A percentile compares a stretch with the other conserved stretches of the same genome.
phyloP scores from a whole-genome alignment of 1,140 invertebrate genomes.

The Rhizoglyphus robini region DNA sequence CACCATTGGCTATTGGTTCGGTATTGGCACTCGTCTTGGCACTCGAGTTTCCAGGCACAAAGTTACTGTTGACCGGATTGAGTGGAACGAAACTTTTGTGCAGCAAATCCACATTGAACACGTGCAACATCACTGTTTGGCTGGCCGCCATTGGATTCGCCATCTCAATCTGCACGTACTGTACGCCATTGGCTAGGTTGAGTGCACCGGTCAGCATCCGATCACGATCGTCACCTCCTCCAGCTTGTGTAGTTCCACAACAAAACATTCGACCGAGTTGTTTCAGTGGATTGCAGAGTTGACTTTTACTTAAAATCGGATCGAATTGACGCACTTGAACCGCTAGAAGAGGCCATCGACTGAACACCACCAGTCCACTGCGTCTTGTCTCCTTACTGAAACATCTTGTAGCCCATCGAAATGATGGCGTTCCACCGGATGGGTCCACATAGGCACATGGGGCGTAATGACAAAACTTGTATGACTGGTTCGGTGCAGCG shows the following conservation, averaged over 20 bases:
- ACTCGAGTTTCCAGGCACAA: neutral
- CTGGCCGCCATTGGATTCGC: neutral
- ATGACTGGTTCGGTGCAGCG: neutral
- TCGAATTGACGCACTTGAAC: no score
- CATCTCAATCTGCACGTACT: neutral
- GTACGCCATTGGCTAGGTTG: neutral
- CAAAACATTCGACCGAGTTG: no score
- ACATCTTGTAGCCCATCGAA: no score
- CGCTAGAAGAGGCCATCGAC: no score
- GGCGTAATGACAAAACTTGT: neutral
- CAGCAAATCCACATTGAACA: neutral
- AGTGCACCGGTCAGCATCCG: neutral
- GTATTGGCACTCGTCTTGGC: no score
- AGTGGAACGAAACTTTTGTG: neutral
- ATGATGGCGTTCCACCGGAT: no score
- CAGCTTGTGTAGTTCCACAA: no score
- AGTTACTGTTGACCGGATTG: neutral
- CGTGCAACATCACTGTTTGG: neutral
- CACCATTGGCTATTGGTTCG: no score
- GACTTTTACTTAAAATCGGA: no score
- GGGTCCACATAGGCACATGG: neutral
- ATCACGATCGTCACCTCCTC: no score
- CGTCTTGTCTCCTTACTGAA: no score
- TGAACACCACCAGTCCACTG: neutral
- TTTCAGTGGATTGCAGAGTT: no score